phyloP scores from a whole-genome alignment of 2,888 invertebrate genomes.

The Pammene fasciana region DNA sequence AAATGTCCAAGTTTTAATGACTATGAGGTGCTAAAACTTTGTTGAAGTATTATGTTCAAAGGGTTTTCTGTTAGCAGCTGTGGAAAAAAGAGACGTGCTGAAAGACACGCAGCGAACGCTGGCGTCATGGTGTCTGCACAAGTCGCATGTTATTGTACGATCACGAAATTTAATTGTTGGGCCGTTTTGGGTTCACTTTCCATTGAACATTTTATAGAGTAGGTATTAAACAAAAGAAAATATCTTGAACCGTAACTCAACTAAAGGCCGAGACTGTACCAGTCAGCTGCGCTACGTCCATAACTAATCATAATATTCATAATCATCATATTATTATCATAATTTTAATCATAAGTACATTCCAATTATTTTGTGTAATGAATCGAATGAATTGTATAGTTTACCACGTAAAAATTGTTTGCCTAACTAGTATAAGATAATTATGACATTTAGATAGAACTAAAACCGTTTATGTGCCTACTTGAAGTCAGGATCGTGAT shows the following conservation, averaged over 20 bases:
- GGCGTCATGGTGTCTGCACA: not conserved
- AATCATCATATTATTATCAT: too few species aligned
- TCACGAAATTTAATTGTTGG: too few species aligned
- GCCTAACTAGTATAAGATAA: conserved; percentile 3
- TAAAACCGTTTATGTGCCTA: too few species aligned
- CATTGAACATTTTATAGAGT: too few species aligned
- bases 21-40: conserved; percentile 11
- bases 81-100: not conserved
- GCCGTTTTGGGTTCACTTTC: too few species aligned
- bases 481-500: too few species aligned
- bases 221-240: too few species aligned
- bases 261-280: too few species aligned
- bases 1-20: conserved; percentile 71
- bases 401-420: not conserved
- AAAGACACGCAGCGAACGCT: not conserved
- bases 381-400: not conserved
- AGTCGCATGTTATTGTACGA: not conserved
- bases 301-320: too few species aligned
- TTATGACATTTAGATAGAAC: not conserved
- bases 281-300: too few species aligned
- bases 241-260: too few species aligned
- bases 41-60: not conserved
- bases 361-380: not conserved
- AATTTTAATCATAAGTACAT: not conserved
- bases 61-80: too few species aligned